phyloP scores from a whole-genome alignment of 2,113 vertebrate genomes.

The Potamarius usumacintae region DNA sequence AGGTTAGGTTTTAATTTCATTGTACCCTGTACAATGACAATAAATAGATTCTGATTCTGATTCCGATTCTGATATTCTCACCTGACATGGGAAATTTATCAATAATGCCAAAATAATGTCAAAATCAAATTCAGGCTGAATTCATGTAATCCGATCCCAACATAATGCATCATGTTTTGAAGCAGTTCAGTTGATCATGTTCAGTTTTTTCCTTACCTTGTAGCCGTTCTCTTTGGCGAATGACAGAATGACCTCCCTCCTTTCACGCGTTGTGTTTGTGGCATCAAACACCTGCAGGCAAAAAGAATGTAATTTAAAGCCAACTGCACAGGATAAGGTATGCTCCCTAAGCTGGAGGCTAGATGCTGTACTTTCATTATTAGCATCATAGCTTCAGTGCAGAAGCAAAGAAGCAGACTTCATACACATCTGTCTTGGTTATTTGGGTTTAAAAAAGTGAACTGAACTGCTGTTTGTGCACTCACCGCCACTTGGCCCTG shows the following conservation, averaged over 20 bases:
- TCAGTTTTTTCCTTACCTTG: conserved; percentile 69
- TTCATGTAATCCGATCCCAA: too few species aligned
- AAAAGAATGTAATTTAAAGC: background rate
- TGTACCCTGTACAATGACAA: too few species aligned
- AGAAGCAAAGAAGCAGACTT: background rate
- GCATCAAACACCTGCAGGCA: conserved; percentile 83
- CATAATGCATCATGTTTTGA: background rate
- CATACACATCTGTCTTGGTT: too few species aligned
- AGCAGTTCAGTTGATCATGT: background rate
- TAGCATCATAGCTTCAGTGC: background rate
- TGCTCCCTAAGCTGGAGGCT: background rate
- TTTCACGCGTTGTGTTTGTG: conserved; percentile 83
- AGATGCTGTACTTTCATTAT: background rate
- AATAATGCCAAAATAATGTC: too few species aligned
- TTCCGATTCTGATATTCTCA: too few species aligned
- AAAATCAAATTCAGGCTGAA: too few species aligned
- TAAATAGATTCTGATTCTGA: too few species aligned
- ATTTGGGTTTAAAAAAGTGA: background rate
- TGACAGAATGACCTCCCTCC: conserved; percentile 77
- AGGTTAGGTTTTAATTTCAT: too few species aligned
- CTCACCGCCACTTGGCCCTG: conserved; percentile 86
- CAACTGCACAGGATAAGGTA: background rate
- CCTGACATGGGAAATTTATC: too few species aligned
- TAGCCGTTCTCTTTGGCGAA: conserved; percentile 84
- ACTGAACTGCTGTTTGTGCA: background rate